Base-by-base conservation (phyloP, 2,888 invertebrate species). In the Crepidodera aurea region DNA sequence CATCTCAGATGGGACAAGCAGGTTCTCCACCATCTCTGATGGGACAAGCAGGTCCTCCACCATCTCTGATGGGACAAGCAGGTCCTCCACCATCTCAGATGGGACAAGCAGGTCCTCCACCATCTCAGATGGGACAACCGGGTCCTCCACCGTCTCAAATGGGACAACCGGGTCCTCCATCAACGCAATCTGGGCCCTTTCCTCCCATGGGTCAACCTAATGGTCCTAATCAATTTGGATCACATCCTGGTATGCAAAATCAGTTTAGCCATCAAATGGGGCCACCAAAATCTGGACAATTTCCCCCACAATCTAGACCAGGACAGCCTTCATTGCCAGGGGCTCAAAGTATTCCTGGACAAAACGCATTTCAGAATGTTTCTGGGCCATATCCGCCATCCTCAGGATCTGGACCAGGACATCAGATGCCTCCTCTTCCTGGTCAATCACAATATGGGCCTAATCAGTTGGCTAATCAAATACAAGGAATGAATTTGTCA, bases 401-500 rank as follows among this genome's bases (percentile, higher is more conserved):
- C 3, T 32, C 44, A 44, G 46, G 37, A 13, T 3, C 25, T 1
- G 25, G 22, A 32, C 40, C 60, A 13, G 53, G 19, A 10, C 42
- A 53, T 10, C 63, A 59, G 44, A 64, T 62, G 64, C 66, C 64
- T 51, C 53, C 66, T 32, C 37, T 54, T 54, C 64, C 68, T 51
- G 63, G 60, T 54, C 62, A 62, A 44, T 29, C 78, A 73, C 57
- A 51, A 40, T 67, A 60, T 39, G 66, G 68, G 42, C 65, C 72
- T 34, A 68, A 68, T 69, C 81, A 80, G 60, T 74, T 79, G 29
- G 44, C 75, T 5, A 78, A 78, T 70, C 82, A 82, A 68, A 79
- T 83, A 80, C 78, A 81, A 66, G 76, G 76, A 51, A 80, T 83
- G 80, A 80, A 76, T 66, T 56, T 83, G 22, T 16, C 56, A 37